Conservation (phyloP, 2,113 vertebrate species). For the Abramis brama region DNA sequence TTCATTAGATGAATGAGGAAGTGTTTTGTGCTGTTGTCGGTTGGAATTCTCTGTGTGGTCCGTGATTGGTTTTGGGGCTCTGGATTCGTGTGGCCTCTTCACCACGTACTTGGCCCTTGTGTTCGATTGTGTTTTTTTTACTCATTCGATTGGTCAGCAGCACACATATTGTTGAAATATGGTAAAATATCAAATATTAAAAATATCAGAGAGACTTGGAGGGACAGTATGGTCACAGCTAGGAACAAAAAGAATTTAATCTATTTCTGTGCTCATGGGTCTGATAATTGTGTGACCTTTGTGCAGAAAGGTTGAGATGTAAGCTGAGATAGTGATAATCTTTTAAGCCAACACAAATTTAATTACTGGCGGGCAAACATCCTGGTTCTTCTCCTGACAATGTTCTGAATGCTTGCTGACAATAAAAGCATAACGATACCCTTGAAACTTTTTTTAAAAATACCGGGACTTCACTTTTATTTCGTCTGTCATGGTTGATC, state of each 20-base stretch:
- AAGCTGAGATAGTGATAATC: constrained; percentile 65
- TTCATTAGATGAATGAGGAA: constrained; percentile 56
- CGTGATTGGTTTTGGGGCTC: not conserved
- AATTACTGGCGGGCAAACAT: constrained; percentile 62
- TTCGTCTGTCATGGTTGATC: constrained; percentile 37
- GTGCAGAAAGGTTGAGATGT: constrained; percentile 47
- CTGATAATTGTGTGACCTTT: constrained; percentile 51
- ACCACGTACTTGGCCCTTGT: not conserved
- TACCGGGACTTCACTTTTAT: constrained; percentile 7
- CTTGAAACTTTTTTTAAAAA: constrained; percentile 47
- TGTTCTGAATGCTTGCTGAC: constrained; percentile 31
- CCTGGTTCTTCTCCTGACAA: constrained; percentile 23
- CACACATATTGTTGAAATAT: too few relatives aligned
- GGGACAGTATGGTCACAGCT: not conserved
- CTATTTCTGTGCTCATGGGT: constrained; percentile 22
- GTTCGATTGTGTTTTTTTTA: not conserved
- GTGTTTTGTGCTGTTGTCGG: constrained; percentile 37
- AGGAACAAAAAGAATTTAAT: not conserved
- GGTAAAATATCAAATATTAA: not conserved
- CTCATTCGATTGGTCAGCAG: not conserved
- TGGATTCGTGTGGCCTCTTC: not conserved
- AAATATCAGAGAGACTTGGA: not conserved
- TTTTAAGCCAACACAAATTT: constrained; percentile 62
- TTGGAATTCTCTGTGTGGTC: constrained; percentile 39
- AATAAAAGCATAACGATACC: constrained; percentile 30